These are phyloP conservation scores for Acropora tenuis DNA, from an alignment of 64 coral and sea anemone species.

Conservation along the genomic window DNA sequence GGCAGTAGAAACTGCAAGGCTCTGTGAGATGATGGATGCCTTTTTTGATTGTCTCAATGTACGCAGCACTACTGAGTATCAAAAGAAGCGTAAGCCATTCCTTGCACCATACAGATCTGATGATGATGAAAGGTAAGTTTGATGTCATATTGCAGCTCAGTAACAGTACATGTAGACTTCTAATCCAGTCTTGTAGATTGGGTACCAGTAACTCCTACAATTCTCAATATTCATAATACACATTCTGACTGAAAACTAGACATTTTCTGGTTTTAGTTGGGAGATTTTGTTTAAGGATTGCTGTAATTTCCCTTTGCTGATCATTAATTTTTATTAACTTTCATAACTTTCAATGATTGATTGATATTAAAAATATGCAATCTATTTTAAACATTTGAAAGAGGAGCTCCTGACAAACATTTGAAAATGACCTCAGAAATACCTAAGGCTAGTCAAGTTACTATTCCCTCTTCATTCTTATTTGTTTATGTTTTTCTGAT, in stretches of 20 bases:
- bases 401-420: too few species aligned
- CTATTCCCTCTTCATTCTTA: too few species aligned
- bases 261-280: constrained; percentile 9
- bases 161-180: background rate
- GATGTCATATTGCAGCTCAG: background rate
- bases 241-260: background rate
- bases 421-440: too few species aligned
- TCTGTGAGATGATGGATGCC: constrained; percentile 29
- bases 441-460: too few species aligned
- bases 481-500: constrained; percentile 11
- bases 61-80: too few species aligned
- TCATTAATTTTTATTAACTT: background rate
- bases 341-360: background rate
- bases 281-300: constrained; percentile 18
- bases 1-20: constrained; percentile 25
- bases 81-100: too few species aligned
- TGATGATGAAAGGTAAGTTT: constrained; percentile 55
- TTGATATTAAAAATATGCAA: too few species aligned
- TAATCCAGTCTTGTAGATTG: background rate
- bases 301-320: background rate
- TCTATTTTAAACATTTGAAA: too few species aligned
- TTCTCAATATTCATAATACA: background rate
- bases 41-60: constrained; percentile 54
- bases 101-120: background rate
- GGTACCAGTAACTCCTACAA: background rate